Conservation (phyloP, 2,888 invertebrate genomes). For the Hypomecis atomaria region DNA sequence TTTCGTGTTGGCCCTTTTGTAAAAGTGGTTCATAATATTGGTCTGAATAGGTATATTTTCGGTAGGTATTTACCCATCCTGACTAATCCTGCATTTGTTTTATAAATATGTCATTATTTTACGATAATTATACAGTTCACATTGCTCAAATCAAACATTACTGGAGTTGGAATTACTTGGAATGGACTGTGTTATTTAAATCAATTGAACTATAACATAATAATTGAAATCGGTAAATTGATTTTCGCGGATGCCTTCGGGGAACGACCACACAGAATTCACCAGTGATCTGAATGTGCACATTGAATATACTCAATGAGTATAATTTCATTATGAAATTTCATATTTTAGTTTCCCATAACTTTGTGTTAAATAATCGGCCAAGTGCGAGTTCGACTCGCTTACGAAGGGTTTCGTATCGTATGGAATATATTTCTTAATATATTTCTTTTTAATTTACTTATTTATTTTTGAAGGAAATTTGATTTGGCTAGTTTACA, state of each 20-base stretch:
- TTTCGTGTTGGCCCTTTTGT: too few relatives aligned
- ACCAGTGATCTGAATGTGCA: conserved; percentile 1
- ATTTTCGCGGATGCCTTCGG: conserved; percentile 26
- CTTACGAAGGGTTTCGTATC: too few relatives aligned
- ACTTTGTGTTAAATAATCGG: too few relatives aligned
- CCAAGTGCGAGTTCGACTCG: too few relatives aligned
- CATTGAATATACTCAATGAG: background rate
- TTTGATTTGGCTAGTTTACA: too few relatives aligned
- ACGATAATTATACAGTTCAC: background rate
- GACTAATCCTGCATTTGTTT: background rate
- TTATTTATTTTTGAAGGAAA: too few relatives aligned
- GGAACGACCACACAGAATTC: conserved; percentile 18
- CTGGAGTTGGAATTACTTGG: background rate
- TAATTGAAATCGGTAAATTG: conserved; percentile 16
- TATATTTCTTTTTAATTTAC: too few relatives aligned
- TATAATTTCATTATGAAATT: too few relatives aligned
- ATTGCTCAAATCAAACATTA: conserved; percentile 2
- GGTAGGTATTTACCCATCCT: background rate
- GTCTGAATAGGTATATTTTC: too few relatives aligned
- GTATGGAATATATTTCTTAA: too few relatives aligned
- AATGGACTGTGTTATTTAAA: conserved; percentile 10
- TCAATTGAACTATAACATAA: conserved; percentile 17
- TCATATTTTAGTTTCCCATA: too few relatives aligned
- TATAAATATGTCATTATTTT: background rate
- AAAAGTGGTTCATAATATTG: too few relatives aligned